A percentile compares a stretch with the other conserved stretches of the same genome.
Conservation (phyloP, 1,140 invertebrate genomes). For the Diprion similis region DNA sequence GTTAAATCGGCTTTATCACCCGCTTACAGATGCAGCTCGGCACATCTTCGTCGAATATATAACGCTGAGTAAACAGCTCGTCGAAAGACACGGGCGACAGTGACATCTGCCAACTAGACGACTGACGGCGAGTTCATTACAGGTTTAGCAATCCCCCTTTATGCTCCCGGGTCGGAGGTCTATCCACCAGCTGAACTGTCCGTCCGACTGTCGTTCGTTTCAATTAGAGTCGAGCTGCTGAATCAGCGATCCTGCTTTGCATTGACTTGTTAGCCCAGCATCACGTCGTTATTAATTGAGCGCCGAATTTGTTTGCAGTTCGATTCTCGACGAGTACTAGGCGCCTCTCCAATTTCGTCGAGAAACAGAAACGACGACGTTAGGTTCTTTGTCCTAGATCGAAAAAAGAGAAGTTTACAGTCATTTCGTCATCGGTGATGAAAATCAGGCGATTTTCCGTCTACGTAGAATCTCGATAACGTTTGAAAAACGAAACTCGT, state of each 20-base stretch:
- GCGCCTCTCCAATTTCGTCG: neutral
- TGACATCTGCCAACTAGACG: neutral
- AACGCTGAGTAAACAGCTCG: too few relatives aligned
- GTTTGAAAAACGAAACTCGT: too few relatives aligned
- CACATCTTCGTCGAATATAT: too few relatives aligned
- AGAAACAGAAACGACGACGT: slow-evolving; percentile 4
- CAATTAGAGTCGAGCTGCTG: neutral
- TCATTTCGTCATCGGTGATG: neutral
- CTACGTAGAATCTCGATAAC: too few relatives aligned
- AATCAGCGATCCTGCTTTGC: slow-evolving; percentile 7
- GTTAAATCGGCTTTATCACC: too few relatives aligned
- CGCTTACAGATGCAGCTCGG: too few relatives aligned
- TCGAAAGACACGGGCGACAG: neutral
- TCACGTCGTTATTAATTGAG: slow-evolving; percentile 1
- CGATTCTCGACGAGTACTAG: too few relatives aligned
- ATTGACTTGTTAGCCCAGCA: neutral
- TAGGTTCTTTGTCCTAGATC: neutral
- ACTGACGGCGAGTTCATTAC: neutral
- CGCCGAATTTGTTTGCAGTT: neutral
- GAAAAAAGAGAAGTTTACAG: neutral
- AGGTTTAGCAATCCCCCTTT: slow-evolving; percentile 5
- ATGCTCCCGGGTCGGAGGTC: neutral
- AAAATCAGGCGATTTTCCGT: neutral
- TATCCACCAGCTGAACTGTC: neutral
- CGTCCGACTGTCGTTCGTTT: slow-evolving; percentile 1